Evolutionary conservation across 2,888 invertebrate species (phyloP).

Genomic region (Pseudococcus viburni): DNA sequence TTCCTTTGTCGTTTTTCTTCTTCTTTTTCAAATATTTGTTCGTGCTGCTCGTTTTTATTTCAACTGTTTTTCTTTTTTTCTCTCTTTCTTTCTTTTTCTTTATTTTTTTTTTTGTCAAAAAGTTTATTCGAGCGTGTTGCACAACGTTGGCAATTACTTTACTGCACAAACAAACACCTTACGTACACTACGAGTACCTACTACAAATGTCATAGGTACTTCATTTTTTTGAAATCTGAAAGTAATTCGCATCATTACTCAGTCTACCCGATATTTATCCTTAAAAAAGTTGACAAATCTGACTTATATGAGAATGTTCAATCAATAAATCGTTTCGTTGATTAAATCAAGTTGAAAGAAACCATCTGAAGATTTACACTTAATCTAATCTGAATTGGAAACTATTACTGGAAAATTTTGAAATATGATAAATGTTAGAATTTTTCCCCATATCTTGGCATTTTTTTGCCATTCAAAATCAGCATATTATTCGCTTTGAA

Average conservation of each 20-base stretch:
- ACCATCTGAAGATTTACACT: too few relatives aligned
- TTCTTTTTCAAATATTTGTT: neutral
- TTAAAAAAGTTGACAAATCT: neutral
- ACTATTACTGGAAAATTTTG: too few relatives aligned
- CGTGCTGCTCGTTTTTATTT: neutral
- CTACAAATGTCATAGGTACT: neutral
- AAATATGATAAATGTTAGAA: too few relatives aligned
- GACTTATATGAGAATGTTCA: too few relatives aligned
- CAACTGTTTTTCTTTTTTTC: neutral
- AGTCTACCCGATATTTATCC: neutral
- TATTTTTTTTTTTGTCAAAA: neutral
- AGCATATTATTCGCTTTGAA: too few relatives aligned
- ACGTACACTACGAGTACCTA: neutral
- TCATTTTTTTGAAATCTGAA: neutral
- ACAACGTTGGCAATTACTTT: constrained; percentile 7
- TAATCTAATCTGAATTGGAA: too few relatives aligned
- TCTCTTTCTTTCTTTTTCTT: neutral
- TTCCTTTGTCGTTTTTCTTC: constrained; percentile 9
- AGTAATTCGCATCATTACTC: neutral
- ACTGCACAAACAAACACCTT: neutral
- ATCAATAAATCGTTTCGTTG: too few relatives aligned
- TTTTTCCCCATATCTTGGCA: too few relatives aligned
- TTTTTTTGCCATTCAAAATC: too few relatives aligned
- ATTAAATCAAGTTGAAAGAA: too few relatives aligned
- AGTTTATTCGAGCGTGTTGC: constrained; percentile 6